Percentiles rank a stretch among this genome's conserved stretches.
Evolutionary conservation across 2,888 invertebrate genomes (phyloP).

Genomic region (Lithophane socia): DNA sequence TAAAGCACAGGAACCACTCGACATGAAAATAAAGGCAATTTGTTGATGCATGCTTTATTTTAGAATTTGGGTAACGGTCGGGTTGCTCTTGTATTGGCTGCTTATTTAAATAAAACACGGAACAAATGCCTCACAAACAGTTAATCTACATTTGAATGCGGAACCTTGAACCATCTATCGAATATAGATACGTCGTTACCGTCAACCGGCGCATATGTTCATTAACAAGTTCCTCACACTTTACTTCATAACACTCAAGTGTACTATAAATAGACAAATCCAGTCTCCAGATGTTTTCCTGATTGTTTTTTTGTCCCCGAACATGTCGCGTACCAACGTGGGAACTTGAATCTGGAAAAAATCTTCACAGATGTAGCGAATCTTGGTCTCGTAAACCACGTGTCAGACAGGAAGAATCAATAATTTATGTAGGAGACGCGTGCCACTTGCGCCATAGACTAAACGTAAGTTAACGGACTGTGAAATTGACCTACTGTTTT

Average conservation of each 20-base stretch:
- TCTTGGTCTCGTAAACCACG: conserved; percentile 75
- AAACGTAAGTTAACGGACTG: conserved; percentile 75
- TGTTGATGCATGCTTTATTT: conserved; percentile 61
- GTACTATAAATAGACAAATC: conserved; percentile 81
- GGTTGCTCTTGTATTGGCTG: conserved; percentile 46
- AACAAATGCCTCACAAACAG: conserved; percentile 8
- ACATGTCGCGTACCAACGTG: conserved; percentile 85
- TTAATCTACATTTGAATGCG: conserved; percentile 52
- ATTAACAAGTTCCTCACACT: conserved; percentile 80
- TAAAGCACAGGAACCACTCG: conserved; percentile 78
- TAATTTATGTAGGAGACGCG: conserved; percentile 78
- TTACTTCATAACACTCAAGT: conserved; percentile 78
- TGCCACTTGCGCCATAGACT: conserved; percentile 79
- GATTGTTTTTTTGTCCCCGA: conserved; percentile 80
- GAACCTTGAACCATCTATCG: conserved; percentile 36
- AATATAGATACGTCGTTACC: conserved; percentile 50
- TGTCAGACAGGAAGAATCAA: conserved; percentile 85
- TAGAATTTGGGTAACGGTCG: conserved; percentile 46
- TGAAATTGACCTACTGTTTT: conserved; percentile 82
- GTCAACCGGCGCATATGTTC: conserved; percentile 61
- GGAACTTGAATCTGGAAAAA: conserved; percentile 80
- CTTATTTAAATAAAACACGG: conserved; percentile 29
- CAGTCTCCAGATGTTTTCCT: conserved; percentile 86
- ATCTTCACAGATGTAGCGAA: conserved; percentile 83
- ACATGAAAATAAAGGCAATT: conserved; percentile 82